phyloP scores from a whole-genome alignment of 2,113 vertebrate species.

The Tylochromis polylepis region DNA sequence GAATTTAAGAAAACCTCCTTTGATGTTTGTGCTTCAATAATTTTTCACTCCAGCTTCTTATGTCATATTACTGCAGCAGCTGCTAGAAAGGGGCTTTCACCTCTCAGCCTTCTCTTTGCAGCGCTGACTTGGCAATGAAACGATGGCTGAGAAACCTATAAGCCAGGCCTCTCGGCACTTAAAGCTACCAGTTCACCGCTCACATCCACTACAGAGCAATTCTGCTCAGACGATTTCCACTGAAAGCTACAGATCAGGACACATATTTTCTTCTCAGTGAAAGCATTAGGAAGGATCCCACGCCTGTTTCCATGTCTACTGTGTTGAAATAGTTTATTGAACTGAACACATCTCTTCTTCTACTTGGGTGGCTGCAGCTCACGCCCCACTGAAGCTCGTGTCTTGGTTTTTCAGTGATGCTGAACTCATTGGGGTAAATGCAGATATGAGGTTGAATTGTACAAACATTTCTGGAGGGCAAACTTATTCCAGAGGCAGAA shows the following conservation, averaged over 20 bases:
- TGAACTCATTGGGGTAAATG: slow-evolving; percentile 25
- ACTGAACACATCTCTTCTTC: slow-evolving; percentile 12
- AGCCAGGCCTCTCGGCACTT: slow-evolving; percentile 12
- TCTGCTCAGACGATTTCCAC: not conserved
- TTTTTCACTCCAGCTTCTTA: slow-evolving; percentile 12
- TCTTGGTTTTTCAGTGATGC: not conserved
- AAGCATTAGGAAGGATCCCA: not conserved
- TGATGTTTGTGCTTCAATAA: slow-evolving; percentile 23
- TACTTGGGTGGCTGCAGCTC: slow-evolving; percentile 21
- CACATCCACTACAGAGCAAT: not conserved
- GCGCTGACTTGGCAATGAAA: slow-evolving; percentile 9
- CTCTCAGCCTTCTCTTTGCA: not conserved
- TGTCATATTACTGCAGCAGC: slow-evolving; percentile 17
- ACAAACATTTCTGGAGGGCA: slow-evolving; percentile 33
- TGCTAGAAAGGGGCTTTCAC: slow-evolving; percentile 25
- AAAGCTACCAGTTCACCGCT: slow-evolving; percentile 18
- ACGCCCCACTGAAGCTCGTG: not conserved
- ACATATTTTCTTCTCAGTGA: slow-evolving; percentile 1
- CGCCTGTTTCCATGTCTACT: not conserved
- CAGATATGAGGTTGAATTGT: slow-evolving; percentile 20
- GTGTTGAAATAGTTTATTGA: not conserved
- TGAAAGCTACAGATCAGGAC: not conserved
- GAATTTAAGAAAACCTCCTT: not conserved
- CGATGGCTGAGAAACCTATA: slow-evolving; percentile 13
- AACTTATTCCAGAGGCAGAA: slow-evolving; percentile 21